Conservation (phyloP, 2,113 vertebrate species). For the Eptesicus fuscus region DNA sequence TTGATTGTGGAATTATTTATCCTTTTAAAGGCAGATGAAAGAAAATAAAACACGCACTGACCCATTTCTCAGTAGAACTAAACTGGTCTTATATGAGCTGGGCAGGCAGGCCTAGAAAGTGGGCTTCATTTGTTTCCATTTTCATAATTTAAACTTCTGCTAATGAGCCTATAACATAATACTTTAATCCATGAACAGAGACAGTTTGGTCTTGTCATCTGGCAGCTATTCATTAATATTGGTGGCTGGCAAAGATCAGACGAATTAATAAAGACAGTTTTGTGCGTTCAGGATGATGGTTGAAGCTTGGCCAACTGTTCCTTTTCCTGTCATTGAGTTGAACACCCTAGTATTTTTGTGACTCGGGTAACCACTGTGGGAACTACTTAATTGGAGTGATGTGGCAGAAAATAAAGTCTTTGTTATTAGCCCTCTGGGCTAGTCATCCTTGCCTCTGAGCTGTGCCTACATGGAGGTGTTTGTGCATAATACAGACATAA, state of each 20-base stretch:
- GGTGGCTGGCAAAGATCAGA: neutral
- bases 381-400: neutral
- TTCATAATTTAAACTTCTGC: conserved; percentile 15
- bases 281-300: neutral
- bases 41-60: neutral
- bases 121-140: conserved; percentile 26
- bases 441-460: neutral
- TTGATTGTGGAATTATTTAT: neutral
- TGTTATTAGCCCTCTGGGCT: neutral
- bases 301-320: neutral
- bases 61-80: neutral
- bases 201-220: neutral
- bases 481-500: neutral
- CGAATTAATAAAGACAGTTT: neutral
- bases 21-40: neutral
- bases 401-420: conserved; percentile 24
- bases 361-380: neutral
- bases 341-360: conserved; percentile 9
- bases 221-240: neutral
- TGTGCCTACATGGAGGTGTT: neutral
- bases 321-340: conserved; percentile 29
- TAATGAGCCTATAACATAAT: neutral
- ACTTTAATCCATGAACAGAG: neutral
- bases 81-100: neutral
- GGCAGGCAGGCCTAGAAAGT: neutral